Conservation (phyloP, 2,888 invertebrate species). For the Apamea epomidion region DNA sequence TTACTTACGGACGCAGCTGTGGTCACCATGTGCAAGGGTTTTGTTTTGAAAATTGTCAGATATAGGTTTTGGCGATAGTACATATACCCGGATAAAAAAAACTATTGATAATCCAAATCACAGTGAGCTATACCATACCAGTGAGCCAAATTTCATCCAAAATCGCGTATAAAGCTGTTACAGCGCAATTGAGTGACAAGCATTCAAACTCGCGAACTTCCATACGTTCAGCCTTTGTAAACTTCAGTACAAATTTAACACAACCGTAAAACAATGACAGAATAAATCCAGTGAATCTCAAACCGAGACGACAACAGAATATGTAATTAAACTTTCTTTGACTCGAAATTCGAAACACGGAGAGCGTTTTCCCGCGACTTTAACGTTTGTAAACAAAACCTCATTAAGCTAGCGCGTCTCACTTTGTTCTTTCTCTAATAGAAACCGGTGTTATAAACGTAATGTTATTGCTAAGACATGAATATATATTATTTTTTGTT, state of each 20-base stretch:
- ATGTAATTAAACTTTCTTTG: constrained; percentile 9
- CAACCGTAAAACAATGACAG: neutral
- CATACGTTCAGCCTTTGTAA: neutral
- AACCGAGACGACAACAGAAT: neutral
- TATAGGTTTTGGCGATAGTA: neutral
- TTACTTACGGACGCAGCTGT: too few species aligned
- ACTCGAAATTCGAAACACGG: constrained; percentile 8
- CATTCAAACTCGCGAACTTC: neutral
- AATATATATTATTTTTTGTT: too few species aligned
- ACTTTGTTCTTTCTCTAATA: neutral
- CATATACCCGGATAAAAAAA: neutral
- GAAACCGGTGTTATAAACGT: neutral
- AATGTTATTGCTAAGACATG: neutral
- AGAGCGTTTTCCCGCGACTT: neutral
- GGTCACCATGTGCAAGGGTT: too few species aligned
- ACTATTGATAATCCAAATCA: neutral
- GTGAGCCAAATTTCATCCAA: neutral
- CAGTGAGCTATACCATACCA: neutral
- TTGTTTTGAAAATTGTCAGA: too few species aligned
- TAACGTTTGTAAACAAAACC: neutral
- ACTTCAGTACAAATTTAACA: neutral
- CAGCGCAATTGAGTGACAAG: neutral
- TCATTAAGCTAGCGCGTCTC: neutral
- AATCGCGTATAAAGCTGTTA: neutral
- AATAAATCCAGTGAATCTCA: neutral